phyloP scores from a whole-genome alignment of 2,888 invertebrate species.

The Standfussiana lucernea region DNA sequence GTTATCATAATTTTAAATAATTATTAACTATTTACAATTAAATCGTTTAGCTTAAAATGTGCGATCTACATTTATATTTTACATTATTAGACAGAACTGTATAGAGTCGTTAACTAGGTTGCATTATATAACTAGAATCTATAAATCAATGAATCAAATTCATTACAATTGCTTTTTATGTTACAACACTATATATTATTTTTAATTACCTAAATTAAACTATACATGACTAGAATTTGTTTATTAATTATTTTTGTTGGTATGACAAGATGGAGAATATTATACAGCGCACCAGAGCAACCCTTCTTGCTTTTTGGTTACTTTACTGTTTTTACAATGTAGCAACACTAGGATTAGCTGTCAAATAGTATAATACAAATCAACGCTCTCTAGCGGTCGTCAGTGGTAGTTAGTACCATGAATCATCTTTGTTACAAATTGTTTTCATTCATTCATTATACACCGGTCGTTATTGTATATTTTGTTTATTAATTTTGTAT shows the following conservation, averaged over 20 bases:
- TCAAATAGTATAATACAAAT: background rate
- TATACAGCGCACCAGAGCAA: background rate
- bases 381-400: constrained; percentile 13
- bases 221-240: constrained; percentile 50
- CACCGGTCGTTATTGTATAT: background rate
- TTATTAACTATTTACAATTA: constrained; percentile 51
- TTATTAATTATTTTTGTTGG: constrained; percentile 9
- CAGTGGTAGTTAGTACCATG: background rate
- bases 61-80: constrained; percentile 38
- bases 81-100: constrained; percentile 29
- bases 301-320: background rate
- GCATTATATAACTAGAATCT: constrained; percentile 46
- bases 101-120: constrained; percentile 39
- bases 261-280: constrained; percentile 10
- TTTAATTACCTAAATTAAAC: constrained; percentile 42
- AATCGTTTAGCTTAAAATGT: constrained; percentile 11
- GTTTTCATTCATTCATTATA: background rate
- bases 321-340: background rate
- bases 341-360: constrained; percentile 13
- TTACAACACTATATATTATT: constrained; percentile 46
- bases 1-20: constrained; percentile 1
- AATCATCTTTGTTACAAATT: background rate
- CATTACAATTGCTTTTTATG: constrained; percentile 74
- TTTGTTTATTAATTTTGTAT: background rate
- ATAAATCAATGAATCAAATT: constrained; percentile 75